Evolutionary conservation across 2,888 invertebrate species (phyloP), one percentile per base, ranked within the genome.

Genomic region (Frankliniella intonsa): DNA sequence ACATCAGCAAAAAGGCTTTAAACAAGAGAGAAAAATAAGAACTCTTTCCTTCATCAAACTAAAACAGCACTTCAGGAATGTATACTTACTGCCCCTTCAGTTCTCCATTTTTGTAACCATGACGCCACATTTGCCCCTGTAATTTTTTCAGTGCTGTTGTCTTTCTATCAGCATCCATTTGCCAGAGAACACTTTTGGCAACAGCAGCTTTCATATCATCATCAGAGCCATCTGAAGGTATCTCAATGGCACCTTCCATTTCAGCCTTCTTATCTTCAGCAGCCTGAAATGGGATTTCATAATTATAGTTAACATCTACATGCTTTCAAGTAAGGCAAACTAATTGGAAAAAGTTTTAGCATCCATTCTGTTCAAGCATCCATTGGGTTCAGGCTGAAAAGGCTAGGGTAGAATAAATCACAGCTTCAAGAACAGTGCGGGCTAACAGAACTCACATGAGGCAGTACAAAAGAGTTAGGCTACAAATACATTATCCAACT

Each of bases 71-170:
- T 82, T 25, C 81, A 81, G 81, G 82, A 80, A 83, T 80, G n/a
- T 81, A 27, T 83, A 94, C 97, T 93, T 89, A 98, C 97, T 97
- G 97, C 87, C 95, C 96, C 87, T 94, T 94, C 5, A 98, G 88
- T 62, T 91, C 90, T 62, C 94, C 95, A 82, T 90, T 90, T 85
- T 92, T 91, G 87, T 96, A 98, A 7, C 95, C 98, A 85, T 93
- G 91, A 86, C 92, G 92, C 95, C 96, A 97, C 85, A 98, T 93
- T 84, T 95, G 91, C 0, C 97, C 97, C 88, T 98, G 98, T n/a
- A 98, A 89, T 81, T 92, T 91, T 87, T 98, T 98, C 83, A 98
- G 89, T 9, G 94, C 92, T 9, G 92, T 92, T 62, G 92, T 91
- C 87, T 97, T 95, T 83, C 94, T 91, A 88, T 97, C 95, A 50